These are phyloP conservation scores for Agrochola lychnidis DNA, from an alignment of 2,888 invertebrate genomes.

Conservation along the genomic window DNA sequence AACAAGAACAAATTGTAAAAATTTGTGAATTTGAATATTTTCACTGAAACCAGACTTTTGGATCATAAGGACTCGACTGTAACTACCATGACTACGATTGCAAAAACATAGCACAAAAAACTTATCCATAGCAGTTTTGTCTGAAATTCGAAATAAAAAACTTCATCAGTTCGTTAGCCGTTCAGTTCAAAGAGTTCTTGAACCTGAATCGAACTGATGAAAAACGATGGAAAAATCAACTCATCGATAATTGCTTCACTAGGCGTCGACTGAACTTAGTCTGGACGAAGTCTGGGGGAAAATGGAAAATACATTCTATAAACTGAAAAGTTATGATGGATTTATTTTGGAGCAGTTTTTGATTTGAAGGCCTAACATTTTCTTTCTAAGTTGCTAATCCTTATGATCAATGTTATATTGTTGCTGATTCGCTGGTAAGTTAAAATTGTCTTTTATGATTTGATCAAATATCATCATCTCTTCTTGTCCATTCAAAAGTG, in stretches of 20 bases:
- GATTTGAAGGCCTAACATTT: neutral
- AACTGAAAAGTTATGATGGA: neutral
- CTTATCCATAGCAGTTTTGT: neutral
- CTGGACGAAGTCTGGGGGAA: slow-evolving; percentile 19
- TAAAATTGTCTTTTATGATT: neutral
- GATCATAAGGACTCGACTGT: neutral
- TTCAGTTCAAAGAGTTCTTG: slow-evolving; percentile 47
- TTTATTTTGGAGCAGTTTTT: neutral
- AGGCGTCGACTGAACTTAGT: slow-evolving; percentile 35
- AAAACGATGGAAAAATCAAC: slow-evolving; percentile 46
- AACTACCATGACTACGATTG: neutral
- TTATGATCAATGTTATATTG: neutral
- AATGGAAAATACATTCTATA: slow-evolving; percentile 19
- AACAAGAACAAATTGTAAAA: neutral
- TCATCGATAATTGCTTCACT: slow-evolving; percentile 53
- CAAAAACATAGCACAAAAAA: slow-evolving; percentile 14
- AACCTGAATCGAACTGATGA: slow-evolving; percentile 33
- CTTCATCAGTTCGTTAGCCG: slow-evolving; percentile 25
- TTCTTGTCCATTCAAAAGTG: neutral
- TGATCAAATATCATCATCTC: neutral
- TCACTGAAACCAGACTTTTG: neutral
- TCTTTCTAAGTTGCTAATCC: neutral
- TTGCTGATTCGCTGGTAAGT: neutral
- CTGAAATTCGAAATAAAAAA: neutral
- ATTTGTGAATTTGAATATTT: neutral